phyloP scores from a whole-genome alignment of 2,113 vertebrate genomes.

The Coptodon rendalli region DNA sequence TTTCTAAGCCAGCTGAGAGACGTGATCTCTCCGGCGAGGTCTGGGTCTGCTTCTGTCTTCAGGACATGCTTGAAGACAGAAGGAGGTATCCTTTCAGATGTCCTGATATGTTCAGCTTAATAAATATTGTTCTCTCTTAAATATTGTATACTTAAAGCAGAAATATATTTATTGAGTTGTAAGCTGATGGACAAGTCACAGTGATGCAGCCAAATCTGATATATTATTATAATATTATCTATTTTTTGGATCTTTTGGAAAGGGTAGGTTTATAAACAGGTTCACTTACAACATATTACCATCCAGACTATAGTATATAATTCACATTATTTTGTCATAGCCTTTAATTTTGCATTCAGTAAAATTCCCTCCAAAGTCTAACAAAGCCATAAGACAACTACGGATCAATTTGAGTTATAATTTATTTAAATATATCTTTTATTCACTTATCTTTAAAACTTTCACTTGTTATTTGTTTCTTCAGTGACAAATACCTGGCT shows the following conservation, averaged over 20 bases:
- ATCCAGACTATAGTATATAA: accelerated
- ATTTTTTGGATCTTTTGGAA: not conserved
- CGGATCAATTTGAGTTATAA: not conserved
- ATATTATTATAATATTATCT: not conserved
- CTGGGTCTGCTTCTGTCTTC: not conserved
- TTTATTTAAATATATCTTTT: not conserved
- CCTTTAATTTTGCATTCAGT: not conserved
- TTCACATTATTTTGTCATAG: not conserved
- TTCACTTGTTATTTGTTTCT: accelerated
- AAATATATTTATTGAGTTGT: not conserved
- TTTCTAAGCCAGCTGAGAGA: accelerated
- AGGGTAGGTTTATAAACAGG: accelerated
- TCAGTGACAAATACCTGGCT: not conserved
- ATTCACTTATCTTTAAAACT: accelerated
- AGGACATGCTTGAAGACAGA: not conserved
- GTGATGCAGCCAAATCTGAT: not conserved
- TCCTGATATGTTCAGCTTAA: not conserved
- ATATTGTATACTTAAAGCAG: not conserved
- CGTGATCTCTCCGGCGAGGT: accelerated
- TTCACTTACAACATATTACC: not conserved
- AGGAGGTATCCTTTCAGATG: accelerated
- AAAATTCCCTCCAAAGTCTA: accelerated
- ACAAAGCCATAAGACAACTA: accelerated
- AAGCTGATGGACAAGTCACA: not conserved
- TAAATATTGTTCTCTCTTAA: accelerated